A percentile compares a stretch with the other conserved stretches of the same genome.
Evolutionary conservation across 2,113 vertebrate genomes (phyloP).

Genomic region (Salvator merianae): DNA sequence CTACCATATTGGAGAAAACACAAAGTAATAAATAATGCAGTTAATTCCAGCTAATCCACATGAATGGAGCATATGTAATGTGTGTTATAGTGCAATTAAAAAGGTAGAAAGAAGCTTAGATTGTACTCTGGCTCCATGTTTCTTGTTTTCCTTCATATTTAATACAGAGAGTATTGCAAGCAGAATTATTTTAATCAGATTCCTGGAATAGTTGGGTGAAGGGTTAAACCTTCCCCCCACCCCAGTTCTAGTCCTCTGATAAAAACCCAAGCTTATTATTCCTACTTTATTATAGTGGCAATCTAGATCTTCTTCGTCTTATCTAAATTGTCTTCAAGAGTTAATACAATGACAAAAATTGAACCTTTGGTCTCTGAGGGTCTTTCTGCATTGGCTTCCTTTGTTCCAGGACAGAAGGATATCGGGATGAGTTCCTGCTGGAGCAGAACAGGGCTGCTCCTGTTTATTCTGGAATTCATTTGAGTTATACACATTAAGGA

Average conservation of each 20-base stretch:
- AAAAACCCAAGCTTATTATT: not conserved
- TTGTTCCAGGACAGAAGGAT: no score
- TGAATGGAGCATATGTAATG: not conserved
- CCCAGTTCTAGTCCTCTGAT: not conserved
- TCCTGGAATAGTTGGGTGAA: not conserved
- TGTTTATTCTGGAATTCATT: no score
- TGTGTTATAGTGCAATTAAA: not conserved
- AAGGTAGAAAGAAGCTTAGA: not conserved
- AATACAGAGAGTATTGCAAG: not conserved
- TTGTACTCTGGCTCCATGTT: not conserved
- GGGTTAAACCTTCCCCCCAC: not conserved
- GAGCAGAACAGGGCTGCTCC: no score
- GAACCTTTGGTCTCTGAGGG: not conserved
- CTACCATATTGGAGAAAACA: conserved; percentile 13
- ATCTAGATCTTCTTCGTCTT: not conserved
- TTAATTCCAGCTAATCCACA: not conserved
- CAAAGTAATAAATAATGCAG: not conserved
- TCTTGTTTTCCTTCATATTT: not conserved
- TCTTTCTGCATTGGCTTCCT: no score
- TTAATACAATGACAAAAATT: not conserved
- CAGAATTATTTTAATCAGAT: not conserved
- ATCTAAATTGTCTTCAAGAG: not conserved
- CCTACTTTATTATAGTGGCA: not conserved
- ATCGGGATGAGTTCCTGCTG: no score
- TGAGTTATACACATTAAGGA: not conserved